Evolutionary conservation across 2,888 invertebrate genomes (phyloP), one percentile per base, ranked within the genome.

Genomic region (Eudemis profundana): DNA sequence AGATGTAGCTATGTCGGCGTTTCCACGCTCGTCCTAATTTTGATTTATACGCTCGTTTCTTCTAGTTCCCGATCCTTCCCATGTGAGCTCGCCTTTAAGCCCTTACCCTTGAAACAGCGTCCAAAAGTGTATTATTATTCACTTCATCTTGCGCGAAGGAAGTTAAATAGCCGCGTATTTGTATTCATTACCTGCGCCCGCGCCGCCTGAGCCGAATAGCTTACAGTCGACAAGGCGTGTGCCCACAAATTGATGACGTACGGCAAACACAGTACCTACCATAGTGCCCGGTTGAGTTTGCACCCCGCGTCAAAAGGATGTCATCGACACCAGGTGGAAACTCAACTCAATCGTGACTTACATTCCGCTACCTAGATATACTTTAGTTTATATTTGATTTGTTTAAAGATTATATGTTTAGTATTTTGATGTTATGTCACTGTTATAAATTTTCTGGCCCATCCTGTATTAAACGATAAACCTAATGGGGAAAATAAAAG

Each of bases 81-180:
- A 81, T 81, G 79, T 81, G 70, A 79, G 64, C 79, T 69, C 46
- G 12, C 67, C 47, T 69, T 70, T 68, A 78, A 78, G 73, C 76
- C 76, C 78, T 78, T 78, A 79, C 78, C 82, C 82, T 84, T 83
- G 82, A 86, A 84, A 80, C 49, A 40, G 59, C 65, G 65, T 59
- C 59, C 60, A 61, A 64, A 64, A 63, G 61, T 62, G 40, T 68
- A 83, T 86, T 86, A 84, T 85, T 83, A 86, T 86, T 85, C 85
- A 77, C 75, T 83, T 79, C 79, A 83, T 82, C 81, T 83, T 74
- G 75, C 74, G 74, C 72, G 78, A 79, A 81, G 85, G 84, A 87
- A 87, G 89, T 89, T 85, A 89, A 89, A 90, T 90, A 86, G 88
- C 83, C 80, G 81, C 82, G 84, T 86, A 86, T 86, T 85, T 85